phyloP scores from a whole-genome alignment of 2,888 invertebrate genomes.

The Embidobia sp. region DNA sequence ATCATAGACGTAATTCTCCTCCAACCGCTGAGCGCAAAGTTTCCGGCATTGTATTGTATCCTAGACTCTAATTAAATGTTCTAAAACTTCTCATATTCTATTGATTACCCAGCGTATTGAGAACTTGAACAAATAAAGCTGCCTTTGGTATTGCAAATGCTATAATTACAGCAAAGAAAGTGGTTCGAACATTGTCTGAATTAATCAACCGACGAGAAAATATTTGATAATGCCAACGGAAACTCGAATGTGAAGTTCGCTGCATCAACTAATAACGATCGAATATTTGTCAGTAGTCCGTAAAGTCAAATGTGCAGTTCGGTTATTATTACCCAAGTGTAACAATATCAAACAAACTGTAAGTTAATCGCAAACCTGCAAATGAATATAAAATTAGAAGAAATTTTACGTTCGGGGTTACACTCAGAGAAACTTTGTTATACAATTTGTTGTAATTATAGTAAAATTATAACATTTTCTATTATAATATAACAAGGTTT shows the following conservation, averaged over 20 bases:
- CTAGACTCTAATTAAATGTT: constrained; percentile 26
- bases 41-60: constrained; percentile 13
- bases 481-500: no score
- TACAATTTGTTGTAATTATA: no score
- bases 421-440: no score
- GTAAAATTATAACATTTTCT: no score
- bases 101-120: constrained; percentile 13
- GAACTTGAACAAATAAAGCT: constrained; percentile 11
- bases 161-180: background rate
- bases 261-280: background rate
- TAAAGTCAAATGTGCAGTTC: background rate
- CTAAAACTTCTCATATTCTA: constrained; percentile 34
- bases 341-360: no score
- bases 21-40: constrained; percentile 4
- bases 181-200: background rate
- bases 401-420: no score
- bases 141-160: constrained; percentile 1
- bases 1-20: constrained; percentile 8
- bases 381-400: no score
- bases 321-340: background rate
- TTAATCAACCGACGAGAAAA: constrained; percentile 2
- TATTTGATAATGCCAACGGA: background rate
- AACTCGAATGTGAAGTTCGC: background rate
- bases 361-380: no score
- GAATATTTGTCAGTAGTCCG: background rate